Evolutionary conservation across 2,888 invertebrate genomes (phyloP).

Genomic region (Abscondita cerata): DNA sequence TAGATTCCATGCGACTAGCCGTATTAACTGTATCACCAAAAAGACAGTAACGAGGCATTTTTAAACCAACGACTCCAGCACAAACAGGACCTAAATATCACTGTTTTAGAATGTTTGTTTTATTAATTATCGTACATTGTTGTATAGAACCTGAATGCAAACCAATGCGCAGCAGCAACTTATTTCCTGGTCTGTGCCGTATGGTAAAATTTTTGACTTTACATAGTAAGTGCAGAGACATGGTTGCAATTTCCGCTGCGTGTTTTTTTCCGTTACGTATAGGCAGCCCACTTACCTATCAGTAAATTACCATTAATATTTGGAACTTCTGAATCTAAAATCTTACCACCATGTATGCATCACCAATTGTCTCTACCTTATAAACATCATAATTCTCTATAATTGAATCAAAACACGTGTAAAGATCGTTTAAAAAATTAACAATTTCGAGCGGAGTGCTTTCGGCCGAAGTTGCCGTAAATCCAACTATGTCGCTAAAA

Average conservation of each 20-base stretch:
- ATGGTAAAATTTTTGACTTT: slow-evolving; percentile 88
- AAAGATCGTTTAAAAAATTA: slow-evolving; percentile 90
- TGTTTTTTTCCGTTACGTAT: slow-evolving; percentile 87
- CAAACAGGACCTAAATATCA: slow-evolving; percentile 77
- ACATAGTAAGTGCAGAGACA: slow-evolving; percentile 86
- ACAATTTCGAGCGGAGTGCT: slow-evolving; percentile 93
- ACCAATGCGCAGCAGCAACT: slow-evolving; percentile 86
- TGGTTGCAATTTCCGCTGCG: slow-evolving; percentile 92
- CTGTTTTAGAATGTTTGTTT: background rate
- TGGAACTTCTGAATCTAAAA: background rate
- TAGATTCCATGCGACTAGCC: slow-evolving; percentile 86
- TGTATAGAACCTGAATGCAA: slow-evolving; percentile 77
- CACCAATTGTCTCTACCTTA: slow-evolving; percentile 93
- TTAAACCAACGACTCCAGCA: slow-evolving; percentile 90
- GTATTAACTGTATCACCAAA: slow-evolving; percentile 95
- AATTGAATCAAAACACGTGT: slow-evolving; percentile 94
- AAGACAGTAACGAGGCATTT: slow-evolving; percentile 92
- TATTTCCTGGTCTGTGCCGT: slow-evolving; percentile 84
- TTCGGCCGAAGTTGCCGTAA: slow-evolving; percentile 91
- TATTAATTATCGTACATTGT: background rate
- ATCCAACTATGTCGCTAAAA: slow-evolving; percentile 94
- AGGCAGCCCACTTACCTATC: slow-evolving; percentile 84
- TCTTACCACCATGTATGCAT: slow-evolving; percentile 90
- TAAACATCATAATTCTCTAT: slow-evolving; percentile 92
- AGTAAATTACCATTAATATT: background rate